Evolutionary conservation across 1,140 invertebrate genomes (phyloP), one percentile per base, ranked within the genome.

Genomic region (Coenobita brevimanus): DNA sequence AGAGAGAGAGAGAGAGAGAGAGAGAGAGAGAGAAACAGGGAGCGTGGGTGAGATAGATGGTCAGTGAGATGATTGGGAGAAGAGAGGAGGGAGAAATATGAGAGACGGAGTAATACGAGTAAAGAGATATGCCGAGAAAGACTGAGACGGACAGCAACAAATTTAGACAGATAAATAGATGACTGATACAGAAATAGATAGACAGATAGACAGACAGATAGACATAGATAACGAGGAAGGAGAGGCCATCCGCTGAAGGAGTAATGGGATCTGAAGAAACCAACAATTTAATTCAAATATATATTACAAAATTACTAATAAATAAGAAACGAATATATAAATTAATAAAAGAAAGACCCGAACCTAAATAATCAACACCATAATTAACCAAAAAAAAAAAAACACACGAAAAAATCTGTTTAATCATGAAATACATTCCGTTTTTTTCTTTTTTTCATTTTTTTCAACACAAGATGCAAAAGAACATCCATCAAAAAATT

Each of bases 101-200:
- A 43, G 50, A 27, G 64, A 3, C n/a, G 43, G 38, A 82, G 27
- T 38, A 41, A 46, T 43, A 64, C 10, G 30, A 13, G 57, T n/a
- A n/a, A 71, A 33, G 30, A 38, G 36, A 71, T 17, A 30, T 17
- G 13, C 24, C 64, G 24, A 2, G 64, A 69, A 27, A 0, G 1
- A 50, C 6, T 15, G 33, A 21, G 24, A 1, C 2, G 21, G 33
- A 0, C 4, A 41, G 41, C 43, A 76, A n/a, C 43, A 76, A 6
- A 76, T 76, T 8, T n/a, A 78, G 36, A 78, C 24, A 50, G 41
- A 50, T 78, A 50, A 15, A 78, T 78, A 78, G 21, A 78, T 78
- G n/a, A n/a, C n/a, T n/a, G n/a, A 78, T 50, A 50, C 46, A 78
- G 0, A 78, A 21, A 78, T 50, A 78, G 13, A 78, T 78, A 78